phyloP scores from a whole-genome alignment of 1,140 invertebrate genomes.

The Megathymus violae region DNA sequence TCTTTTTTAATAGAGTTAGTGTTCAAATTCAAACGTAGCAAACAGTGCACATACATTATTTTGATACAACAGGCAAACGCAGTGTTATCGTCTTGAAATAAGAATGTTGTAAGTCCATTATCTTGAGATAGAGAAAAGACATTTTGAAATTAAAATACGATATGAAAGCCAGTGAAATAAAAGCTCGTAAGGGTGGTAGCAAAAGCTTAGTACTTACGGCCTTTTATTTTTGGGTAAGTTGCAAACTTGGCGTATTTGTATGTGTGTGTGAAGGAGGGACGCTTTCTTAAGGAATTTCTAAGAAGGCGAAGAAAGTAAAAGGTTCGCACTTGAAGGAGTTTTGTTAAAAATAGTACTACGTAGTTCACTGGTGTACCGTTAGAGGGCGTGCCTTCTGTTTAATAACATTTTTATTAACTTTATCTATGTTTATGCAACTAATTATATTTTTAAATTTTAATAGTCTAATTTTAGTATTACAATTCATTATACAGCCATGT shows the following conservation, averaged over 20 bases:
- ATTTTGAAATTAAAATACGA: conserved; percentile 36
- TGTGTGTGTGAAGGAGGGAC: conserved; percentile 62
- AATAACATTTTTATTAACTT: conserved; percentile 3
- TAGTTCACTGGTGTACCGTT: conserved; percentile 50
- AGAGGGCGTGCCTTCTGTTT: conserved; percentile 67
- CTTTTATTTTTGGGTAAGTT: conserved; percentile 40
- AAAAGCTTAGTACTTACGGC: conserved; percentile 36
- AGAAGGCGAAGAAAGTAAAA: conserved; percentile 81
- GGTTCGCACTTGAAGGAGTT: conserved; percentile 77
- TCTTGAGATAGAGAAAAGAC: neutral
- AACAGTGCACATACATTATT: neutral
- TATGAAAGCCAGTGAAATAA: conserved; percentile 14
- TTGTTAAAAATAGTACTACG: conserved; percentile 73
- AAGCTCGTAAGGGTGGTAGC: conserved; percentile 39
- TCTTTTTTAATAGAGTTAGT: conserved; percentile 4
- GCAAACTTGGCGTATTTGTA: neutral
- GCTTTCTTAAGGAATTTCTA: conserved; percentile 82
- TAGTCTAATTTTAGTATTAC: neutral
- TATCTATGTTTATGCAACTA: neutral
- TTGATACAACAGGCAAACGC: neutral
- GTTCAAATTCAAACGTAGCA: conserved; percentile 29
- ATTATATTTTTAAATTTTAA: too few species aligned
- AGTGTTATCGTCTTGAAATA: neutral
- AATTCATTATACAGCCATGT: too few species aligned
- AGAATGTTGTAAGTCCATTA: conserved; percentile 36